A percentile compares a stretch with the other conserved stretches of the same genome.
Conservation (phyloP, 2,797 vertebrate species). For the Sebastes alutus region DNA sequence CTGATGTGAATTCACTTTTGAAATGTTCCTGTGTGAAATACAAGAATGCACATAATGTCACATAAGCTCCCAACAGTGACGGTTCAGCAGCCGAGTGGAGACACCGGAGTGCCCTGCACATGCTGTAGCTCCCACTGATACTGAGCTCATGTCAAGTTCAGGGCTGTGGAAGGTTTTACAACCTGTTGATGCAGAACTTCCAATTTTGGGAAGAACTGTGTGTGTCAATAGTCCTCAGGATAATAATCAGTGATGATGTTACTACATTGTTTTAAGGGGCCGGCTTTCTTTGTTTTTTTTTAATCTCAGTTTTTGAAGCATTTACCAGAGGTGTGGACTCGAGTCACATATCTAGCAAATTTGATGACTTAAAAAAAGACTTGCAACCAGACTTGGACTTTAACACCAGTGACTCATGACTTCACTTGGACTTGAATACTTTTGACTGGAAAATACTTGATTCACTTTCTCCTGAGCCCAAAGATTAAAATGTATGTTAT, state of each 20-base stretch:
- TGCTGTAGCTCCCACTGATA: neutral
- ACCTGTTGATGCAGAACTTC: neutral
- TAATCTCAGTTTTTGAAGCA: neutral
- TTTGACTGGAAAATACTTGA: too few relatives aligned
- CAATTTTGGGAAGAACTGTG: neutral
- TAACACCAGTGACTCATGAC: too few relatives aligned
- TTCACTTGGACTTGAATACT: too few relatives aligned
- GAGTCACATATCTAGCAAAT: too few relatives aligned
- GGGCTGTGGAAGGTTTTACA: neutral
- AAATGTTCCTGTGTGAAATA: constrained; percentile 88
- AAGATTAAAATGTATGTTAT: too few relatives aligned
- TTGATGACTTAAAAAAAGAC: too few relatives aligned
- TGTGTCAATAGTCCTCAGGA: neutral
- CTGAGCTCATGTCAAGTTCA: neutral
- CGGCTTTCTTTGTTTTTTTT: neutral
- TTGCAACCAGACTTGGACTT: too few relatives aligned
- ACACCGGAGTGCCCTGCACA: too few relatives aligned
- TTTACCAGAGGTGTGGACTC: neutral
- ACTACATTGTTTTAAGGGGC: neutral
- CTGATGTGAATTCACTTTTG: constrained; percentile 94
- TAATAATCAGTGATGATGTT: neutral
- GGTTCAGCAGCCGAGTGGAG: neutral
- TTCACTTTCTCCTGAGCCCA: too few relatives aligned
- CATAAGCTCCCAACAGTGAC: neutral
- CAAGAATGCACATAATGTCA: constrained; percentile 14